Percentiles rank a stretch among this genome's conserved stretches.
These are phyloP conservation scores for Hypocryptadius cinnamomeus DNA, from an alignment of 2,113 vertebrate species.

Conservation along the genomic window DNA sequence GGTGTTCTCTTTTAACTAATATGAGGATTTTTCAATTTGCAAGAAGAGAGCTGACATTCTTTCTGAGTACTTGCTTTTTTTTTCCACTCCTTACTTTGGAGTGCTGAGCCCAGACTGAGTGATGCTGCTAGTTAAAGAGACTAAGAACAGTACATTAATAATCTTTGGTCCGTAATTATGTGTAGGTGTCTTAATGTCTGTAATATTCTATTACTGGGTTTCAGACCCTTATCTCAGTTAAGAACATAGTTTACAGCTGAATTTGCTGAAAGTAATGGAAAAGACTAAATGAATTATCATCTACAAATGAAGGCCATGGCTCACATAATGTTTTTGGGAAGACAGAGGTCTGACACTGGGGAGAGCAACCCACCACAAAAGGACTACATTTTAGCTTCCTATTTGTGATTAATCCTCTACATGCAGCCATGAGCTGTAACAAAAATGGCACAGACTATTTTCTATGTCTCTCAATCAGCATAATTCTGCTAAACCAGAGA, in stretches of 20 bases:
- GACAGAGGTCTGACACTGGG: not conserved
- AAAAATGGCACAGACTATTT: not conserved
- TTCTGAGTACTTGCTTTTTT: not conserved
- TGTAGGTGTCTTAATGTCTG: conserved; percentile 14
- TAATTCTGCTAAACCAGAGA: not conserved
- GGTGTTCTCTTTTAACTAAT: not conserved
- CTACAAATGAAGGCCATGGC: not conserved
- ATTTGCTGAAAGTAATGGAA: conserved; percentile 20
- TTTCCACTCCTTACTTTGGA: not conserved
- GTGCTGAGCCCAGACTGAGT: not conserved
- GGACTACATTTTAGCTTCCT: not conserved
- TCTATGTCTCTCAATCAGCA: not conserved
- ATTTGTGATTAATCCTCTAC: not conserved
- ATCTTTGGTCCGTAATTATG: conserved; percentile 26
- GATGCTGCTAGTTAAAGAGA: not conserved
- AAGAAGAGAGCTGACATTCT: not conserved
- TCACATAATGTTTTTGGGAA: not conserved
- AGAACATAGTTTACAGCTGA: conserved; percentile 33
- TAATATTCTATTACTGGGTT: conserved; percentile 29
- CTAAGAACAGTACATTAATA: not conserved
- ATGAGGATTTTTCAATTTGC: not conserved
- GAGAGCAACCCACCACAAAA: not conserved
- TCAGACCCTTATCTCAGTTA: conserved; percentile 28
- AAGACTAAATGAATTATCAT: not conserved
- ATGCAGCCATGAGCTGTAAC: not conserved